These are phyloP conservation scores for Physocephala rufipes DNA, from an alignment of 2,888 invertebrate species.

Conservation along the genomic window DNA sequence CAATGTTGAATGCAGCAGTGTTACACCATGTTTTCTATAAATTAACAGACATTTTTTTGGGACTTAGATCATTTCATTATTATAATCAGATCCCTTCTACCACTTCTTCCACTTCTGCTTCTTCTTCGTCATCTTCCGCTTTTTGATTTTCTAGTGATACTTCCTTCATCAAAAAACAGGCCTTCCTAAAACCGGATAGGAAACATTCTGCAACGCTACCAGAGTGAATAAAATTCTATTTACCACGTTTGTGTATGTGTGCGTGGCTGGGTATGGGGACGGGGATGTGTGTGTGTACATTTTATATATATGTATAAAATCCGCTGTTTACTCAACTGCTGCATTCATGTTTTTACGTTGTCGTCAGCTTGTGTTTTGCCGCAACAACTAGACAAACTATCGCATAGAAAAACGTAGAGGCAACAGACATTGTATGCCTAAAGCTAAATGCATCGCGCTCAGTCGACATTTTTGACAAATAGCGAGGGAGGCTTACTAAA, in stretches of 20 bases:
- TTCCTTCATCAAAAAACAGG: slow-evolving; percentile 24
- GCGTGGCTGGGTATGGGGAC: neutral
- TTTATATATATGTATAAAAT: too few species aligned
- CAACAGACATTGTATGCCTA: slow-evolving; percentile 30
- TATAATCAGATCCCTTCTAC: neutral
- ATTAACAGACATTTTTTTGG: slow-evolving; percentile 15
- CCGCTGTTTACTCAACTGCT: neutral
- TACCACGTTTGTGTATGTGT: slow-evolving; percentile 12
- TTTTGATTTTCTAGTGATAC: neutral
- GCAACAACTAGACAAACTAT: slow-evolving; percentile 10
- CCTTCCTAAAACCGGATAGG: slow-evolving; percentile 10
- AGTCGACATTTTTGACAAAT: slow-evolving; percentile 21
- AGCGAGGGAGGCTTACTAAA: neutral
- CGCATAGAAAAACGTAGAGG: neutral
- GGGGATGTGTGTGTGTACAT: neutral
- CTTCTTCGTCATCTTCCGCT: neutral
- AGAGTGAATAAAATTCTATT: neutral
- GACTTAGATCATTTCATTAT: too few species aligned
- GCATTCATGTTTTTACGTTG: neutral
- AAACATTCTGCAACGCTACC: slow-evolving; percentile 21
- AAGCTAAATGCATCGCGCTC: slow-evolving; percentile 17
- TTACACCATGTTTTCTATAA: slow-evolving; percentile 17
- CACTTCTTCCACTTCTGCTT: neutral
- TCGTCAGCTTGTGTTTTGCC: slow-evolving; percentile 11
- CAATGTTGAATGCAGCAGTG: slow-evolving; percentile 26